Evolutionary conservation across 2,113 vertebrate species (phyloP), one percentile per base, ranked within the genome.

Genomic region (Ascaphus truei): DNA sequence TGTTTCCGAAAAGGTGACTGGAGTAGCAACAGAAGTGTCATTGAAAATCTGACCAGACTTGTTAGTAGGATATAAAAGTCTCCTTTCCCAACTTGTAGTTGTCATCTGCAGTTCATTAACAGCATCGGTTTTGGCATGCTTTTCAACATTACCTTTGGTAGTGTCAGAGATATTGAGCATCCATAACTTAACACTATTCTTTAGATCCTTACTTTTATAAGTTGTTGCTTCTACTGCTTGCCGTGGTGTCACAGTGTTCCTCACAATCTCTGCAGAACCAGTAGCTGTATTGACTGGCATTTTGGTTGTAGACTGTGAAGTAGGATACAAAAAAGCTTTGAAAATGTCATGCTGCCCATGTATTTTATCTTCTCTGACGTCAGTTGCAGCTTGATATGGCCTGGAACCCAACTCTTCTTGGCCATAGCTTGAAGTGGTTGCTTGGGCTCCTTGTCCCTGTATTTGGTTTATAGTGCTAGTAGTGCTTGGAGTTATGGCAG

Each of bases 391-490:
- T 73, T 84, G 82, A 23, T 27, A 74, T 53, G 58, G 64, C 61
- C 81, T 78, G 43, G 77, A 81, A 10, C 59, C 72, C 27, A 58
- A 13, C 29, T 55, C 80, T 62, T 71, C 79, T 75, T 73, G 75
- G 62, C 53, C 76, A 66, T 87, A 89, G 73, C 75, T 82, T 67
- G 86, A 78, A 20, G 86, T 88, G 31, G 78, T 75, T 43, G 84
- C 80, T 16, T 77, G 85, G 30, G 80, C 76, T 61, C 82, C 84
- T 73, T 85, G 88, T 64, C 67, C 87, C 58, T 76, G 77, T 71
- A 86, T 81, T 43, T 89, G 85, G 50, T 86, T 88, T 59, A 81
- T 57, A 62, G 39, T 50, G 76, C 77, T 81, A 15, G 81, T 83
- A 85, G 73, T 81, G 47, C 73, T 76, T 66, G 82, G 73, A 74